These are phyloP conservation scores for Campylomormyrus numenius DNA, from an alignment of 2,113 vertebrate genomes.

Conservation along the genomic window DNA sequence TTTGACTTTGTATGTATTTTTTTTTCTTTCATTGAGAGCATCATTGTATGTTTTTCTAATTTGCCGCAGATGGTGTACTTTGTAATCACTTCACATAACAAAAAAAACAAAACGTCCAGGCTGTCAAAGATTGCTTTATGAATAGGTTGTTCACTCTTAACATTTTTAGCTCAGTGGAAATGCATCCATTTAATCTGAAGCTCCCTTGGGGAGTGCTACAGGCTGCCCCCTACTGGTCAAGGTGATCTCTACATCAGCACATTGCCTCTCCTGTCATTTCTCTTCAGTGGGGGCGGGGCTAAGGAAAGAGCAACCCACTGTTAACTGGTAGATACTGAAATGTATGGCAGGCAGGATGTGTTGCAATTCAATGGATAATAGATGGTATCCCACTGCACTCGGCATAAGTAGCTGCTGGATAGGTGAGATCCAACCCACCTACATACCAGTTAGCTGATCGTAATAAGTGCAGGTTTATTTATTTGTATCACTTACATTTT, in stretches of 20 bases:
- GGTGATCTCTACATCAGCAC: background rate
- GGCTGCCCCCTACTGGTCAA: background rate
- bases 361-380: background rate
- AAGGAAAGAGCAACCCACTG: background rate
- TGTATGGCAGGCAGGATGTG: background rate
- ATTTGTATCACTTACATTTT: background rate
- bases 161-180: background rate
- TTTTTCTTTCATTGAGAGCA: background rate
- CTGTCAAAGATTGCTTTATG: background rate
- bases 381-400: background rate
- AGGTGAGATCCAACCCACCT: background rate
- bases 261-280: background rate
- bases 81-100: background rate
- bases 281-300: background rate
- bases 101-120: background rate
- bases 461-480: background rate
- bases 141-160: background rate
- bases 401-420: background rate
- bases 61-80: background rate
- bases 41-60: background rate
- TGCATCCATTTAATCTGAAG: background rate
- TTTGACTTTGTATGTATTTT: background rate
- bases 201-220: background rate
- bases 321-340: background rate
- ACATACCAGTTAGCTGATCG: background rate